Conservation (phyloP, 2,113 vertebrate genomes). For the Gopherus evgoodei region DNA sequence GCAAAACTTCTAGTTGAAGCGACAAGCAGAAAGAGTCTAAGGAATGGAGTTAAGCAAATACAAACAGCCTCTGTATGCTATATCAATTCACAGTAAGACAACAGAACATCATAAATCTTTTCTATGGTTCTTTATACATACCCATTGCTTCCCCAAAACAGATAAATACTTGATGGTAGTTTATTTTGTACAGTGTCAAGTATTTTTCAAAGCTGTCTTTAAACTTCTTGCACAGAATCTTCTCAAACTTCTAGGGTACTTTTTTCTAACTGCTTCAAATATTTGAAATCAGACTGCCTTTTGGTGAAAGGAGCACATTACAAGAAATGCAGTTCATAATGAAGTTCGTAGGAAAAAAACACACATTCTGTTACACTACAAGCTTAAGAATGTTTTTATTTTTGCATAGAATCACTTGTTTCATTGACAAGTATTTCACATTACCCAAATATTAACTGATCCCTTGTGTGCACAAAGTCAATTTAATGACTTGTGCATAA, state of each 20-base stretch:
- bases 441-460: neutral
- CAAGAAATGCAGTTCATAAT: neutral
- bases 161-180: neutral
- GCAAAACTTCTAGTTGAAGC: constrained; percentile 96
- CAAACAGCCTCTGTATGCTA: neutral
- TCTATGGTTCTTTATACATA: neutral
- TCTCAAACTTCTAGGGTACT: neutral
- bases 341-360: neutral
- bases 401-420: neutral
- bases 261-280: neutral
- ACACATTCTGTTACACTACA: neutral
- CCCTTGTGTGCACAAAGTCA: neutral
- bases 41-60: constrained; percentile 82
- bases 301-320: neutral
- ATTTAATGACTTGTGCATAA: neutral
- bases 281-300: neutral
- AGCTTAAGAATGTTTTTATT: neutral
- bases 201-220: neutral
- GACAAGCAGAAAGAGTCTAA: constrained; percentile 98
- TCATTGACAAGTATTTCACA: neutral
- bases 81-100: neutral
- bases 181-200: neutral
- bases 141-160: neutral
- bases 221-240: neutral
- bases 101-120: neutral